Evolutionary conservation across 2,888 invertebrate species (phyloP), one percentile per base, ranked within the genome.

Genomic region (Eurytoma californica): DNA sequence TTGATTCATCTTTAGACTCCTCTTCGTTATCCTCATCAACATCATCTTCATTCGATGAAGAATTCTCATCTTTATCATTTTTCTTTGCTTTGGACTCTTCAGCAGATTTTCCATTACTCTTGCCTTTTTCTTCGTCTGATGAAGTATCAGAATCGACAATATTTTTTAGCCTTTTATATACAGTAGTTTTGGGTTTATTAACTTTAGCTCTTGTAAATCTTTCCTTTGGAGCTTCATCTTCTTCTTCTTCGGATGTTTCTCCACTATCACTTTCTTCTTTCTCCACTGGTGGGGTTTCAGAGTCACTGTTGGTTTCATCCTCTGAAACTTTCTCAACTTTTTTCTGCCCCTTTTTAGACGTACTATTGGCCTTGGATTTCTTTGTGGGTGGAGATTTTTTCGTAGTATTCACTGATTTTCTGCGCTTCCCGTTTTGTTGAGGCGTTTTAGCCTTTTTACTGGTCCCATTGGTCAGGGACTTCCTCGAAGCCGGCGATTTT

Each of bases 251-350:
- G 9, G 66, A 75, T 39, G 77, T 47, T 78, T 84, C 82, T 63
- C 84, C 83, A 72, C 82, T 77, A 72, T 83, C 77, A 3, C 72
- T 61, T 49, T 81, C 72, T 55, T 82, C 82, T 66, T 68, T 63
- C 53, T 70, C 53, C 1, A 51, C 30, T 53, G 61, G 20, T n/a
- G 72, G 14, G 51, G 76, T 39, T 39, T 75, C 75, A 28, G 61
- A 60, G 20, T 69, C 73, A 68, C 30, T 55, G 7, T 55, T 39
- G 12, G 47, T 14, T 57, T 65, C 16, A 7, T 18, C 47, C 20
- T 24, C 55, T n/a, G 72, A 39, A 0, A n/a, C 39, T 24, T 72
- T 39, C 24, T 72, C 47, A 0, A n/a, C 39, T 24, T 72, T 39
- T 61, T 72, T 58, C 47, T 61, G n/a, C 4, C 73, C 70, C 9